Conservation (phyloP, 2,888 invertebrate genomes). For the Pristionchus exspectatus region DNA sequence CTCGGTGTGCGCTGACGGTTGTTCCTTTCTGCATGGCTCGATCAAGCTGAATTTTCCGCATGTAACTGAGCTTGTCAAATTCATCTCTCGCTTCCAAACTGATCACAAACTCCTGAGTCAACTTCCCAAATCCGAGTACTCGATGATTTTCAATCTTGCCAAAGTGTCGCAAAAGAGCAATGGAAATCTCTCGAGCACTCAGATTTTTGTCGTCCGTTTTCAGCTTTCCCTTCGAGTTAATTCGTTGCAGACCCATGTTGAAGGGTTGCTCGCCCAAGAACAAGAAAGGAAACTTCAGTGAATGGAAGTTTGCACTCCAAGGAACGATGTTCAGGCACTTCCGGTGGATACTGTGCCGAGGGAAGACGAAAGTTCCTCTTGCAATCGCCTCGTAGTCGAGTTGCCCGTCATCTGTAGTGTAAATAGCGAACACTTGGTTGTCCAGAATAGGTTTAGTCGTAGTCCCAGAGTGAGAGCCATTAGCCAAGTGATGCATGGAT, state of each 20-base stretch:
- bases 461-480: not conserved
- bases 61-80: not conserved
- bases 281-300: not conserved
- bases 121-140: not conserved
- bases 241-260: not conserved
- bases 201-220: not conserved
- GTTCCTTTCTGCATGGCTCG: not conserved
- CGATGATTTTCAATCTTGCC: not conserved
- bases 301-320: not conserved
- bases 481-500: not conserved
- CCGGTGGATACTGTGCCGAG: not conserved
- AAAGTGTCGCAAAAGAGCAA: not conserved
- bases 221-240: not conserved
- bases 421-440: conserved; percentile 1
- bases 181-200: not conserved
- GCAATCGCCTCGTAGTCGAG: not conserved
- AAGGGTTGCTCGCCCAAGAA: not conserved
- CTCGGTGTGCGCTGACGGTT: not conserved
- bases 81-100: not conserved
- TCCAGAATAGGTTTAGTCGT: not conserved
- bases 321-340: not conserved
- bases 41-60: not conserved
- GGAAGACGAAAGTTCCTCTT: not conserved
- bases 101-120: conserved; percentile 8
- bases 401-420: conserved; percentile 10